Percentiles rank a stretch among this genome's conserved stretches.
These are phyloP conservation scores for Epinotia demarniana DNA, from an alignment of 2,888 invertebrate genomes.

Conservation along the genomic window DNA sequence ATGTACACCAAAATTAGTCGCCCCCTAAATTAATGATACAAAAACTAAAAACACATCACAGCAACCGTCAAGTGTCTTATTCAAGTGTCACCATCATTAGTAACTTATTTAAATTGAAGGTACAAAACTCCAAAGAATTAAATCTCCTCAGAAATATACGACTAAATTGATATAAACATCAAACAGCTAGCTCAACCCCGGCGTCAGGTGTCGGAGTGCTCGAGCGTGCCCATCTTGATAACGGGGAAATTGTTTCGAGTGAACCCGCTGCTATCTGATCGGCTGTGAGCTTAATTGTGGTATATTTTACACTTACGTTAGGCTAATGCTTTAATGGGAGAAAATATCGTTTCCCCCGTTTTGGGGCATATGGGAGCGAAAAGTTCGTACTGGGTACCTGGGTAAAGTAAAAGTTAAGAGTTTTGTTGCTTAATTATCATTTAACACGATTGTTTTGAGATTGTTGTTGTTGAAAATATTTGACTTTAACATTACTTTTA, in stretches of 20 bases:
- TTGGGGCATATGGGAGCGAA: constrained; percentile 1
- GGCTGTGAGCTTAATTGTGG: constrained; percentile 50
- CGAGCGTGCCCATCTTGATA: constrained; percentile 71
- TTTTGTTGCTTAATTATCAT: neutral
- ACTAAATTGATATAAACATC: constrained; percentile 35
- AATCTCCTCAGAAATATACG: constrained; percentile 3
- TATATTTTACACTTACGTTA: constrained; percentile 43
- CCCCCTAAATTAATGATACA: neutral
- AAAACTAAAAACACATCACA: neutral
- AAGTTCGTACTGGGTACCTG: neutral
- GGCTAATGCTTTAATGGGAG: constrained; percentile 26
- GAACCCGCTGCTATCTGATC: constrained; percentile 75
- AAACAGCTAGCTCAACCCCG: constrained; percentile 38
- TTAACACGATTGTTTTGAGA: neutral
- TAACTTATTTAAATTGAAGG: neutral
- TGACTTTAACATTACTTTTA: neutral
- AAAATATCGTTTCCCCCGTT: neutral
- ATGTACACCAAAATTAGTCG: neutral
- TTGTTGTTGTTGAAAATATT: neutral
- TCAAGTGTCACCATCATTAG: neutral
- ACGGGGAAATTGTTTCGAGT: constrained; percentile 78
- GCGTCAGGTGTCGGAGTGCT: constrained; percentile 49
- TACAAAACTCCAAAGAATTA: constrained; percentile 1
- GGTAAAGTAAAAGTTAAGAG: constrained; percentile 4
- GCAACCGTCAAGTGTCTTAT: neutral